Percentiles rank a stretch among this genome's conserved stretches.
phyloP scores from a whole-genome alignment of 2,113 vertebrate genomes.

The Rhinichthys klamathensis region DNA sequence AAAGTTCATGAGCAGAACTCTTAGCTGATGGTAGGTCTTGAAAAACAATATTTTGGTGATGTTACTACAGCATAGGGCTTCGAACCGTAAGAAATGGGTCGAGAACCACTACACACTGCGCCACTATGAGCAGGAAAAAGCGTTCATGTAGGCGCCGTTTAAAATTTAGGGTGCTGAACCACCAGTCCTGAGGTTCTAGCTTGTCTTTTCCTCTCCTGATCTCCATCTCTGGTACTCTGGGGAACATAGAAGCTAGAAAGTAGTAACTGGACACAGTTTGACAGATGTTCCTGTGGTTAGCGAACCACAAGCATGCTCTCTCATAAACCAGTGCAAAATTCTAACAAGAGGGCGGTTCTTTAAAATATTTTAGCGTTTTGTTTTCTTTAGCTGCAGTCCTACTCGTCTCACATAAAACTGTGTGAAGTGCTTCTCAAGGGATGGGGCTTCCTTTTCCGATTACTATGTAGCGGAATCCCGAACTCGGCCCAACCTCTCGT shows the following conservation, averaged over 20 bases:
- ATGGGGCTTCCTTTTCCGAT: conserved; percentile 54
- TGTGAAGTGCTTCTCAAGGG: conserved; percentile 63
- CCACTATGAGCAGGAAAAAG: background rate
- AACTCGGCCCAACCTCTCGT: conserved; percentile 59
- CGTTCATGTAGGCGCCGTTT: conserved; percentile 16
- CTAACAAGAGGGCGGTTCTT: conserved; percentile 66
- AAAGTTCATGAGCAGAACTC: background rate
- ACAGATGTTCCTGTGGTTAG: conserved; percentile 72
- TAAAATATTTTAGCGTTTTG: conserved; percentile 62
- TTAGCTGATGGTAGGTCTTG: background rate
- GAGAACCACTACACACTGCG: conserved; percentile 44
- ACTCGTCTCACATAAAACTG: conserved; percentile 57
- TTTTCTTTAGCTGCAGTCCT: conserved; percentile 67
- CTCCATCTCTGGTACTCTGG: conserved; percentile 52
- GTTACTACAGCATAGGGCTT: background rate
- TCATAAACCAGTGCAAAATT: conserved; percentile 70
- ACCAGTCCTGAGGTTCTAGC: conserved; percentile 45
- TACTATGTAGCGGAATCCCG: conserved; percentile 60
- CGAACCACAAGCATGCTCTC: conserved; percentile 71
- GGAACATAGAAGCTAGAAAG: conserved; percentile 42
- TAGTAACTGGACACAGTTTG: conserved; percentile 66
- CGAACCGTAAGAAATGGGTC: background rate
- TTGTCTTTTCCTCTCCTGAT: conserved; percentile 45
- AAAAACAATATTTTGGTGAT: background rate
- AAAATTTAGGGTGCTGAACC: conserved; percentile 41